phyloP scores from a whole-genome alignment of 2,888 invertebrate genomes.

The Lamellibrachia satsuma region DNA sequence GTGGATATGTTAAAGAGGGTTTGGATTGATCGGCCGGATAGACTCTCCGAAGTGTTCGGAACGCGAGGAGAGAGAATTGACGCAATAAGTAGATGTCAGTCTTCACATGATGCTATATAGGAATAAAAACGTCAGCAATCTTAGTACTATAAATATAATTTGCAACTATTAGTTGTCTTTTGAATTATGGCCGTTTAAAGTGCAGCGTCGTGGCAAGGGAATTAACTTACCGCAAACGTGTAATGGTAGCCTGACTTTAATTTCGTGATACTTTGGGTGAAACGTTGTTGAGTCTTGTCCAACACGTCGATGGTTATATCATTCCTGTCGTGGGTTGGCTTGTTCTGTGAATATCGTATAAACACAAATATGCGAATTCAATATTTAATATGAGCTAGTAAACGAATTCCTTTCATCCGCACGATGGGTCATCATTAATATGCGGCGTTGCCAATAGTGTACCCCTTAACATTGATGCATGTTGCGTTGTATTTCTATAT shows the following conservation, averaged over 20 bases:
- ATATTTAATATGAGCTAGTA: neutral
- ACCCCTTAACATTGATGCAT: too few species aligned
- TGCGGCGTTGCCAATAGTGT: too few species aligned
- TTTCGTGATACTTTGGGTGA: neutral
- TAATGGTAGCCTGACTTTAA: neutral
- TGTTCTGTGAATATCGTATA: neutral
- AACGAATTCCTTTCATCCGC: too few species aligned
- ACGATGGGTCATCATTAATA: too few species aligned
- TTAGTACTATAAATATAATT: neutral
- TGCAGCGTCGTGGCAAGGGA: neutral
- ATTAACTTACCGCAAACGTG: neutral
- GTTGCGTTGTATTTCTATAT: too few species aligned
- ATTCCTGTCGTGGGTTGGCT: neutral
- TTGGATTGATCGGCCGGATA: too few species aligned
- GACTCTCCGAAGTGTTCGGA: too few species aligned
- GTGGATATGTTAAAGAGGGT: too few species aligned
- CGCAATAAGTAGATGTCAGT: too few species aligned
- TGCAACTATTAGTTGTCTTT: neutral
- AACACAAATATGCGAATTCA: neutral
- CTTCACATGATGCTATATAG: too few species aligned
- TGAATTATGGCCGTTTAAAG: neutral
- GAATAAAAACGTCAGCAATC: too few species aligned
- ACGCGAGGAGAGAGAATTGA: too few species aligned
- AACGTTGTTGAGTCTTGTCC: neutral
- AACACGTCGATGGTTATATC: neutral